phyloP scores from a whole-genome alignment of 2,113 vertebrate species.

The Plecotus auritus region DNA sequence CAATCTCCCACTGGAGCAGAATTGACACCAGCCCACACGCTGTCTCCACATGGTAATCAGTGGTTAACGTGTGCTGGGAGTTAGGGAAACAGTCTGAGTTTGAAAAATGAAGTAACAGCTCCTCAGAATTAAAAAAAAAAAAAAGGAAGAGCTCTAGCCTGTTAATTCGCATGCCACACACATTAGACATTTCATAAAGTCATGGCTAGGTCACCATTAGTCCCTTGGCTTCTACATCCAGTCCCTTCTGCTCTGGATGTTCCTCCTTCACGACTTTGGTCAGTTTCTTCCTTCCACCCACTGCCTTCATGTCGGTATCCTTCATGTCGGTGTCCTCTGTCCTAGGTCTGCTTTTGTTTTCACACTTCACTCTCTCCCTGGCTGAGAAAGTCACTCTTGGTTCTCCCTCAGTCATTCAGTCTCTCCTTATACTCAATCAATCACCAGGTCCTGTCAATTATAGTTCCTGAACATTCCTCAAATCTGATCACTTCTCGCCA shows the following conservation, averaged over 20 bases:
- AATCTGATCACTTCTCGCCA: background rate
- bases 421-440: background rate
- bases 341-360: background rate
- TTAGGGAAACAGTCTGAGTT: background rate
- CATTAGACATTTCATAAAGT: background rate
- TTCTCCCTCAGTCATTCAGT: background rate
- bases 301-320: background rate
- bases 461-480: background rate
- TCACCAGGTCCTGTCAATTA: background rate
- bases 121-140: background rate
- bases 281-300: background rate
- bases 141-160: background rate
- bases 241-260: background rate
- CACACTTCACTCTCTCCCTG: background rate
- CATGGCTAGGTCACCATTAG: background rate
- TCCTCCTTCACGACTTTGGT: background rate
- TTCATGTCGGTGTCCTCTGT: background rate
- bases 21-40: background rate
- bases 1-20: background rate
- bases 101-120: background rate
- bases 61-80: rapidly evolving
- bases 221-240: background rate
- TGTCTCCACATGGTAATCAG: rapidly evolving
- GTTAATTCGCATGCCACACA: background rate
- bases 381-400: background rate